These are phyloP conservation scores for Synanthedon vespiformis DNA, from an alignment of 2,888 invertebrate species.

Conservation along the genomic window DNA sequence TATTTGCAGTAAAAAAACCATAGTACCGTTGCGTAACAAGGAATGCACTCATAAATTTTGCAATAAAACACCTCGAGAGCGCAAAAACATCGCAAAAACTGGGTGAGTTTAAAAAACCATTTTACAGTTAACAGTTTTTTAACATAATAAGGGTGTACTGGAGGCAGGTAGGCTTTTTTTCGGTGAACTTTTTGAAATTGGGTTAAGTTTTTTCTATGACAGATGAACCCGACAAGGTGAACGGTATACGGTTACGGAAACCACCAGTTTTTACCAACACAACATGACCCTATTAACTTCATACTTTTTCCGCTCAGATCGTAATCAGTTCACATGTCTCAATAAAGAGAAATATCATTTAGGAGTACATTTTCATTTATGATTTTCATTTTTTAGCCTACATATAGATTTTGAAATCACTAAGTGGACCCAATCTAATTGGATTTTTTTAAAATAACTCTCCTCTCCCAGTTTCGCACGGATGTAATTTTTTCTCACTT, in stretches of 20 bases:
- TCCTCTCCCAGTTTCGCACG: too few species aligned
- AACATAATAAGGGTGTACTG: constrained; percentile 31
- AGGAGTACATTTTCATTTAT: not conserved
- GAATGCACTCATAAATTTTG: constrained; percentile 39
- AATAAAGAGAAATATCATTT: not conserved
- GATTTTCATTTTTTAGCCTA: too few species aligned
- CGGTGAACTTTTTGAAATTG: constrained; percentile 46
- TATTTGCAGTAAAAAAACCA: constrained; percentile 26
- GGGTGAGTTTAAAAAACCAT: constrained; percentile 18
- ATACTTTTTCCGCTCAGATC: constrained; percentile 25
- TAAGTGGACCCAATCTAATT: too few species aligned
- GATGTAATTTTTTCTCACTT: too few species aligned
- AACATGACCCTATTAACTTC: constrained; percentile 54
- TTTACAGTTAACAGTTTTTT: constrained; percentile 42
- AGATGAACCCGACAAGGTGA: constrained; percentile 59
- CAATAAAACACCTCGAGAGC: constrained; percentile 34
- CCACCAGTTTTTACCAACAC: constrained; percentile 41
- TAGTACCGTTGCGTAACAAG: constrained; percentile 46
- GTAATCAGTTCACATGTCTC: constrained; percentile 48
- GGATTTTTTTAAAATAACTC: too few species aligned
- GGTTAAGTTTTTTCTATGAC: constrained; percentile 54
- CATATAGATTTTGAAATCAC: too few species aligned
- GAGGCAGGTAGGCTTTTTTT: constrained; percentile 57
- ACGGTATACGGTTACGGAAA: constrained; percentile 65
- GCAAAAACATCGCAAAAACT: constrained; percentile 41